Base-by-base conservation (phyloP, 2,888 invertebrate species). In the Drosophila monieri region DNA sequence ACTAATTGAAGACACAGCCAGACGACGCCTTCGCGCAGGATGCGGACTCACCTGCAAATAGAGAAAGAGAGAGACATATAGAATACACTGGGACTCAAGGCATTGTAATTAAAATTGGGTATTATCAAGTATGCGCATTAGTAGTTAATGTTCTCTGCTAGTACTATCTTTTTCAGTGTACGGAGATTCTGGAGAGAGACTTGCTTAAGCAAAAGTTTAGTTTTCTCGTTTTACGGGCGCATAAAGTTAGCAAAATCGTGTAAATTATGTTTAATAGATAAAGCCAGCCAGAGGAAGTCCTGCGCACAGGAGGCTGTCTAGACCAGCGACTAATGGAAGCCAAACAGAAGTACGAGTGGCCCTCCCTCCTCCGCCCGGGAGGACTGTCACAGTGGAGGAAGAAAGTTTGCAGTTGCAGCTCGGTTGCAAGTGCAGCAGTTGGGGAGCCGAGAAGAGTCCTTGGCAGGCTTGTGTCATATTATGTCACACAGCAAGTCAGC, bases 201-300 rank as follows among this genome's bases (percentile, higher is more conserved):
- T 62, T 62, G 62, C 62, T 52, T 65, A 51, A 65, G 61, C 64
- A 10, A 62, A 49, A 60, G 61, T 60, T 60, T 52, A 39, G 57
- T 57, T 37, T 68, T 10, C 32, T 23, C 30, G 52, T 21, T 2
- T 37, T 27, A n/a, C 35, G 15, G 21, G 14, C 44, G 43, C 70
- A 74, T 85, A 76, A 86, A 86, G 78, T 85, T 84, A 70, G 74
- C 80, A 72, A 86, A 85, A 77, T 84, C 85, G 78, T 78, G 88
- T 86, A 80, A 88, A 88, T 85, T 88, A 88, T 85, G 88, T 78
- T 76, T 85, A 85, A 88, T 88, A 85, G 88, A 85, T 81, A 88
- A 70, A 47, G 49, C 10, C 43, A n/a, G 44, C 30, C 43, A 55
- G 23, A 56, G 58, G 53, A 78, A 80, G 78, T 66, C 57, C 61